Base-by-base conservation (phyloP, 2,113 vertebrate species). In the Sarotherodon lohbergeri region DNA sequence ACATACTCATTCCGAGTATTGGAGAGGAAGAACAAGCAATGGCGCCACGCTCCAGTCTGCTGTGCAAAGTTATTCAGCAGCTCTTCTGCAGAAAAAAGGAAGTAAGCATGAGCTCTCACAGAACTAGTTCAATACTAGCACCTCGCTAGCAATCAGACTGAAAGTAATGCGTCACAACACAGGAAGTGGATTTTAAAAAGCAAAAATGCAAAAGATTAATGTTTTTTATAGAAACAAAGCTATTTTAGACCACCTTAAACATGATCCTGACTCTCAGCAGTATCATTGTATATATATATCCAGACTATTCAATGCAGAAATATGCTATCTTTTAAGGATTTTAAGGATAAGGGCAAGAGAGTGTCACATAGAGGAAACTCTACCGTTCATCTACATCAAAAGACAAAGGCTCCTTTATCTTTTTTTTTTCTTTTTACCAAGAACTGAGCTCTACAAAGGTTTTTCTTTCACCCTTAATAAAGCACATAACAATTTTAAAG, bases 11-110 rank as follows among this genome's bases (percentile, higher is more conserved):
- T 99, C 87, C 96, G 97, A 52, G 98, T 99, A 92, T 98, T 98
- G 82, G 98, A 99, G 71, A 99, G 97, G 95, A 99, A 99, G 95
- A 98, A 99, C 84, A 99, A 96, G 94, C 99, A 99, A 94, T 99
- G 98, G 46, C 98, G 97, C 99, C 99, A 99, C 2, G 99, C 98
- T 95, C 97, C 98, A n/a, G 97, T 97, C 95, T 99, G 98, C 96
- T 98, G 98, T 91, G 98, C 98, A 95, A 99, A 99, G 94, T 99
- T 99, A 95, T 99, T 99, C 93, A 99, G 96, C 96, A 99, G 96
- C 90, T 99, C 98, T 95, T 99, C 99, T 99, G 96, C 54, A 97
- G 93, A 95, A 93, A 95, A 90, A 92, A 91, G 89, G 93, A 94
- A 95, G 91, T 88, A 63, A 71, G 5, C 24, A 79, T 83, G 52